These are phyloP conservation scores for Pollicipes pollicipes DNA, from an alignment of 1,140 invertebrate genomes.

Conservation along the genomic window DNA sequence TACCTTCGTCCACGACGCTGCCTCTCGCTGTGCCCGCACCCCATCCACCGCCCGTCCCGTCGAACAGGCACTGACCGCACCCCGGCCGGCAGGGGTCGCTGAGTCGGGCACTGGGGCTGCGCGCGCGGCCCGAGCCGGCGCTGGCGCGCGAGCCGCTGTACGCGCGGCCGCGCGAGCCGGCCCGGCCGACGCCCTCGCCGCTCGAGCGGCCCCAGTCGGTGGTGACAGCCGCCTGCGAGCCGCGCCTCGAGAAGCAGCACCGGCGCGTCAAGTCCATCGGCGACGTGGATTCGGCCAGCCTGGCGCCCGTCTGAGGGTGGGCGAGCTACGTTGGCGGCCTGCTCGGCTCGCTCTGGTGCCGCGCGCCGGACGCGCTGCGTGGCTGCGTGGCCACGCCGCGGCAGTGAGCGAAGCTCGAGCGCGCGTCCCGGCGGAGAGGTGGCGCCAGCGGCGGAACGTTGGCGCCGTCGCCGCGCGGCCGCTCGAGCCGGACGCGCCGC, in stretches of 20 bases:
- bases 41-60: too few species aligned
- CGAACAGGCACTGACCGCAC: background rate
- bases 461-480: too few species aligned
- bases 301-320: conserved; percentile 20
- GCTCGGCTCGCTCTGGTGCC: too few species aligned
- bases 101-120: conserved; percentile 49
- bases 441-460: too few species aligned
- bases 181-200: background rate
- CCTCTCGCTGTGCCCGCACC: background rate
- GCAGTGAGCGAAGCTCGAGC: too few species aligned
- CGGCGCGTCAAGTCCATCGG: conserved; percentile 50
- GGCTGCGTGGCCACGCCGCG: too few species aligned
- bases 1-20: too few species aligned
- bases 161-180: background rate
- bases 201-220: conserved; percentile 6
- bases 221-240: conserved; percentile 4
- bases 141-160: conserved; percentile 12
- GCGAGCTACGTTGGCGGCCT: too few species aligned
- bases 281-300: conserved; percentile 37
- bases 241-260: conserved; percentile 30
- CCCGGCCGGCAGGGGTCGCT: conserved; percentile 45
- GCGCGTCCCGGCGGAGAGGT: too few species aligned
- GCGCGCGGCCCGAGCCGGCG: conserved; percentile 22
- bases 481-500: too few species aligned
- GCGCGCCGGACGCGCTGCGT: too few species aligned